A percentile compares a stretch with the other conserved stretches of the same genome.
Evolutionary conservation across 2,888 invertebrate genomes (phyloP).

Genomic region (Epirrhoe alternata): DNA sequence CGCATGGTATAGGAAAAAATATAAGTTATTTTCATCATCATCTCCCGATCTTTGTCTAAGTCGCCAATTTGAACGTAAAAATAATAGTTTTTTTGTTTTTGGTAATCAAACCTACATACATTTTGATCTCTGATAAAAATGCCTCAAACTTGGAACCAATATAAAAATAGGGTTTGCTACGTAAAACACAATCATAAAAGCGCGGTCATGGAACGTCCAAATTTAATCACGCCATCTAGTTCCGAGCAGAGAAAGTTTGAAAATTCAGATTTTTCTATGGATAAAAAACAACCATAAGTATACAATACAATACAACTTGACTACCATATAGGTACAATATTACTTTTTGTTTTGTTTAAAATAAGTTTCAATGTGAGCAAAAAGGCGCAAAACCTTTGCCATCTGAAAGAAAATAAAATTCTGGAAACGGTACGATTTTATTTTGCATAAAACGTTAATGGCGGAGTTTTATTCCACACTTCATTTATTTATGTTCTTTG

Average conservation of each 20-base stretch:
- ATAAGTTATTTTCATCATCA: no score
- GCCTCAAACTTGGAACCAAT: no score
- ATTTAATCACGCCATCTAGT: background rate
- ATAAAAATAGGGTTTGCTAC: no score
- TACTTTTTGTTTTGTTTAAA: background rate
- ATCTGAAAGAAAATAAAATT: conserved; percentile 11
- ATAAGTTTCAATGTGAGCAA: background rate
- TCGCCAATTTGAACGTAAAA: no score
- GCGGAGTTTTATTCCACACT: conserved; percentile 16
- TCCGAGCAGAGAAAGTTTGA: background rate
- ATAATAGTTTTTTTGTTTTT: no score
- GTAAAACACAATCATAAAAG: no score
- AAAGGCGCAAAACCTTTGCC: conserved; percentile 9
- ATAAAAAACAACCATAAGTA: no score
- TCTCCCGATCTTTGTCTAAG: no score
- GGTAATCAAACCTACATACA: conserved; percentile 10
- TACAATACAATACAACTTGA: no score
- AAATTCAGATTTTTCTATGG: background rate
- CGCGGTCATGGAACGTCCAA: no score
- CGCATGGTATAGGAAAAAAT: background rate
- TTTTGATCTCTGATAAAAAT: no score
- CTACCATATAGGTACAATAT: no score
- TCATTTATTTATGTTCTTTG: conserved; percentile 21
- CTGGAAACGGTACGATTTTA: conserved; percentile 11
- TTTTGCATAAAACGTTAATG: conserved; percentile 18